Base-by-base conservation (phyloP, 2,888 invertebrate species). In the Halictus ligatus region DNA sequence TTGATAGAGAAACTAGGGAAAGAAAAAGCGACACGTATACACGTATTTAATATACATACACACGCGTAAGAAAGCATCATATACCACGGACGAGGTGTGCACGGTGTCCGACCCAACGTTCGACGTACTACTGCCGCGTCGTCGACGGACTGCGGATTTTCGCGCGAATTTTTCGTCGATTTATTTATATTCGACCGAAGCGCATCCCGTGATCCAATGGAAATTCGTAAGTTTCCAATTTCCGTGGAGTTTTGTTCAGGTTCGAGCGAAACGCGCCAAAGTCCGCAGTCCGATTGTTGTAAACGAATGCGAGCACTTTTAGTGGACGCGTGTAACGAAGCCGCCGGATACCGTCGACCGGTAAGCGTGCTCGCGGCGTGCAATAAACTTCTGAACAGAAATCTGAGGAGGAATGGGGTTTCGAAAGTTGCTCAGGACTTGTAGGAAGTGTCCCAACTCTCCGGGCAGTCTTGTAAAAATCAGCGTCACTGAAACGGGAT, bases 11-110 rank as follows among this genome's bases (percentile, higher is more conserved):
- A 25, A 29, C 79, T 40, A n/a, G 50, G 25, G 35, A 18, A 10
- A 64, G 18, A 15, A 76, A 35, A 73, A 43, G n/a, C 35, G 21
- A 58, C n/a, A 74, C 25, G 72, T 46, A 21, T 10, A 54, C 13
- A 25, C 69, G 50, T 67, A 69, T 60, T 67, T 78, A 58, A 76
- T 69, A 69, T 40, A 69, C 75, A 50, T 13, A 79, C 77, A 78
- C 54, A 35, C 35, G 50, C 54, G 46, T 48, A 40, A 43, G n/a
- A 73, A 76, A 64, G 60, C 64, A 71, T 73, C 75, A 46, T 77
- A 46, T 60, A 75, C 79, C 40, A 21, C 35, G 64, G 64, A 64
- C 64, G 64, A 64, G 64, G 64, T 18, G 29, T 18, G 64, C 18
- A 29, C 15, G 64, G 18, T 58, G 58, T 64, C 29, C 1, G 64